A percentile compares a stretch with the other conserved stretches of the same genome.
phyloP scores from a whole-genome alignment of 2,113 vertebrate species.

The Eublepharis macularius region DNA sequence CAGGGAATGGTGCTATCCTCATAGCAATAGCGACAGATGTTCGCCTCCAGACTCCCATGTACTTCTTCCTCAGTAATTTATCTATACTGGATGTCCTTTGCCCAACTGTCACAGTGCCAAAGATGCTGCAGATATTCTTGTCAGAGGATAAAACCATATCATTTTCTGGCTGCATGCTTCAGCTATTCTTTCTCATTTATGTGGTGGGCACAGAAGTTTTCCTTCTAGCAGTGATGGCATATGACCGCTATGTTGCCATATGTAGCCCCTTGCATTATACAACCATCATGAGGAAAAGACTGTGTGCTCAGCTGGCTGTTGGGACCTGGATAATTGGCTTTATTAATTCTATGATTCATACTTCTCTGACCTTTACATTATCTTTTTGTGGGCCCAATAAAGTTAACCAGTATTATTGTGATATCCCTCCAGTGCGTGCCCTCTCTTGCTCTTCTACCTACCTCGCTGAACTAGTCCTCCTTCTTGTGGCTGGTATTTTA shows the following conservation, averaged over 20 bases:
- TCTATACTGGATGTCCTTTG: constrained; percentile 61
- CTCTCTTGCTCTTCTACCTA: constrained; percentile 61
- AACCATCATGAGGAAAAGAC: constrained; percentile 35
- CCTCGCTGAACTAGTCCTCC: constrained; percentile 45
- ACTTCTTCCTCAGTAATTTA: constrained; percentile 59
- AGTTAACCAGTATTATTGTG: constrained; percentile 68
- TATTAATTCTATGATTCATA: constrained; percentile 52
- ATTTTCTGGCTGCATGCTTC: constrained; percentile 41
- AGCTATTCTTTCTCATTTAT: constrained; percentile 56
- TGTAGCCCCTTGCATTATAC: constrained; percentile 53
- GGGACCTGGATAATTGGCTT: constrained; percentile 38
- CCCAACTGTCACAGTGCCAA: constrained; percentile 44
- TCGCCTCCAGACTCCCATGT: constrained; percentile 26
- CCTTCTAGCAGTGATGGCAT: constrained; percentile 58
- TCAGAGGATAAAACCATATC: constrained; percentile 56
- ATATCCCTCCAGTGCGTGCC: constrained; percentile 52
- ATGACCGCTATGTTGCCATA: constrained; percentile 58
- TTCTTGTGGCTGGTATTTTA: constrained; percentile 51
- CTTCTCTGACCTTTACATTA: constrained; percentile 37
- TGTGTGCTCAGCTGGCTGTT: constrained; percentile 18
- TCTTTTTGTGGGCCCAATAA: constrained; percentile 28
- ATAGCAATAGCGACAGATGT: not conserved
- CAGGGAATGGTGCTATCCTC: constrained; percentile 12
- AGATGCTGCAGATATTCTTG: constrained; percentile 57
- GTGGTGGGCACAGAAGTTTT: constrained; percentile 50